phyloP scores from a whole-genome alignment of 2,888 invertebrate species.

The Drosophila antonietae region DNA sequence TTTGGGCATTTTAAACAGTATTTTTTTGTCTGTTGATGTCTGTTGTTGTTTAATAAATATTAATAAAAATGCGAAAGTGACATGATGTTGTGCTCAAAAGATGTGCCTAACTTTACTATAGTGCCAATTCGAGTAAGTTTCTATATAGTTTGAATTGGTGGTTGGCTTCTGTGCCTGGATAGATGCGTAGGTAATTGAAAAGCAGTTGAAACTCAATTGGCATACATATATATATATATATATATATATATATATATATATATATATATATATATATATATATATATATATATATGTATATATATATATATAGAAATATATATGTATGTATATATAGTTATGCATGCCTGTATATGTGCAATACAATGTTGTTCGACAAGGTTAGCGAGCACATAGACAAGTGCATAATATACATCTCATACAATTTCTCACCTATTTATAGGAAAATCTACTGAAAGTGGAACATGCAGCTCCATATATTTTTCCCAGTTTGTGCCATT shows the following conservation, averaged over 20 bases:
- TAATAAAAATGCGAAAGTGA: constrained; percentile 27
- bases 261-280: background rate
- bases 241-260: background rate
- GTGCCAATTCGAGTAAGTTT: constrained; percentile 50
- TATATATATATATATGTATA: constrained; percentile 1
- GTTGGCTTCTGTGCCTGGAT: background rate
- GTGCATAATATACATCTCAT: background rate
- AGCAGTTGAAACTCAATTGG: constrained; percentile 39
- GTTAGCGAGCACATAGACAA: background rate
- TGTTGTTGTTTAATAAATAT: constrained; percentile 11
- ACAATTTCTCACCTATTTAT: constrained; percentile 6
- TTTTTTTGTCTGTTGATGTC: constrained; percentile 2
- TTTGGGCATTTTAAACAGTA: background rate
- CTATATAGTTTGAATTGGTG: background rate
- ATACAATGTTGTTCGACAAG: constrained; percentile 20
- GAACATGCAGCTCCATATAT: constrained; percentile 24
- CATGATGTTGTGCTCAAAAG: constrained; percentile 32
- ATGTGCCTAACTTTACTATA: constrained; percentile 34
- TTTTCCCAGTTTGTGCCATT: constrained; percentile 52
- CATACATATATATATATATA: constrained; percentile 1
- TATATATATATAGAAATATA: constrained; percentile 2
- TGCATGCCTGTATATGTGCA: too few species aligned
- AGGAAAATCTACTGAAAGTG: background rate
- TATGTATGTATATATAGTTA: background rate
- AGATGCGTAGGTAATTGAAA: constrained; percentile 1